Percentiles rank a stretch among this genome's conserved stretches.
These are phyloP conservation scores for Cottoperca gobio DNA, from an alignment of 2,797 vertebrate species.

Conservation along the genomic window DNA sequence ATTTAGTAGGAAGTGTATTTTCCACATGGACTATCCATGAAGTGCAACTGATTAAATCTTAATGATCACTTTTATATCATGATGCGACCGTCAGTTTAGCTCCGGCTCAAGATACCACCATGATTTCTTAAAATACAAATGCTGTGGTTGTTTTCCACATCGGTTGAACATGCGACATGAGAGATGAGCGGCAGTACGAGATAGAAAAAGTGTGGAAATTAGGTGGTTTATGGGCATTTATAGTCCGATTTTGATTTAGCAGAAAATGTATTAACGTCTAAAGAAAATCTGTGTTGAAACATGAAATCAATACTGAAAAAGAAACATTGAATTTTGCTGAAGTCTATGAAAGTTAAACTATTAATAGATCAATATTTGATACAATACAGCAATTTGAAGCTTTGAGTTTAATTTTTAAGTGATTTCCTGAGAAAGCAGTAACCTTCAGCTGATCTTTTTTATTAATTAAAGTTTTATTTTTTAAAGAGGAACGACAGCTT, in stretches of 20 bases:
- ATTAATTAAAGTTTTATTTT: background rate
- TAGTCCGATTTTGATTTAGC: background rate
- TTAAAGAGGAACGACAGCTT: slow-evolving; percentile 6
- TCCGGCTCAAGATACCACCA: background rate
- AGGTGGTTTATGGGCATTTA: background rate
- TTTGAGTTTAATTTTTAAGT: background rate
- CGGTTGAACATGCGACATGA: background rate
- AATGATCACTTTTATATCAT: slow-evolving; percentile 9
- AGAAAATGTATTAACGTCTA: background rate
- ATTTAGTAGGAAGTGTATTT: slow-evolving; percentile 12
- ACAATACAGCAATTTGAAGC: too few species aligned
- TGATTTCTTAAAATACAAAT: background rate
- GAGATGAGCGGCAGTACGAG: slow-evolving; percentile 2
- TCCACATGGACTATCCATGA: background rate
- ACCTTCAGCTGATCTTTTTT: slow-evolving; percentile 19
- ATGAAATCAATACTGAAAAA: background rate
- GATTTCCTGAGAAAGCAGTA: slow-evolving; percentile 1
- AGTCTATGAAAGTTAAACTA: background rate
- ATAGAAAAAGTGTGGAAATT: background rate
- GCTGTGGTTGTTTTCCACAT: background rate
- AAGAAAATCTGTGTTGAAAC: background rate
- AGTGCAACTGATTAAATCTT: background rate
- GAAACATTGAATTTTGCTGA: background rate
- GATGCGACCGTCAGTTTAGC: background rate
- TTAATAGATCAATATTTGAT: background rate